Evolutionary conservation across 2,113 vertebrate species (phyloP), one percentile per base, ranked within the genome.

Genomic region (Penelope pileata): DNA sequence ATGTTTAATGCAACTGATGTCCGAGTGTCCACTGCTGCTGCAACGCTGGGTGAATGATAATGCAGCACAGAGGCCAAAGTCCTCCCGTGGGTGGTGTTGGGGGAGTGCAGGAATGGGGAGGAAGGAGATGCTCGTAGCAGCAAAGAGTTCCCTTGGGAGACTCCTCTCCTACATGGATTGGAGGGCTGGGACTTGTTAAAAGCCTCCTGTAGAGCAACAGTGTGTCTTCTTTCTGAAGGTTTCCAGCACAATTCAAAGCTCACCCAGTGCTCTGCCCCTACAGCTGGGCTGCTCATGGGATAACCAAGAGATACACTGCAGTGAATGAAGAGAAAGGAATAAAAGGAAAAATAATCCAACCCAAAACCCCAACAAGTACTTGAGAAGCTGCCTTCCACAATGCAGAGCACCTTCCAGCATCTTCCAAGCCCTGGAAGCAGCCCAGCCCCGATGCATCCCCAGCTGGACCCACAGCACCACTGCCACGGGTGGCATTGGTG

Each of bases 1-100:
- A 81, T 93, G 81, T 87, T 94, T 95, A 90, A 88, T 86, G 87
- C 95, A 97, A 87, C 83, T 12, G 0, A 68, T 91, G 85, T 87
- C 93, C 67, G 3, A 38, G 69, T 59, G 91, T 54, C 84, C 76
- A 51, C 12, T 7, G 12, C n/a, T 38, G 56, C 82, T 11, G 54
- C 32, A 42, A 36, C 13, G 56, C 77, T 7, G 9, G 17, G 74
- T 66, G 91, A 96, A 96, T 88, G n/a, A 30, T 24, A 92, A 96
- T 51, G 68, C 69, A 43, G 80, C 34, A 23, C 4, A 10, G 54
- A 82, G 36, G 26, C 9, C 5, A 38, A 72, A 95, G 7, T 58
- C 74, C 53, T 85, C 68, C 40, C 0, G 0, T 21, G 79, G 77
- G 54, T 34, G n/a, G 10, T 4, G 2, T 50, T 16, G 42, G 36